Evolutionary conservation across 2,797 vertebrate genomes (phyloP).

Genomic region (Petrocephalus schoutedeni): DNA sequence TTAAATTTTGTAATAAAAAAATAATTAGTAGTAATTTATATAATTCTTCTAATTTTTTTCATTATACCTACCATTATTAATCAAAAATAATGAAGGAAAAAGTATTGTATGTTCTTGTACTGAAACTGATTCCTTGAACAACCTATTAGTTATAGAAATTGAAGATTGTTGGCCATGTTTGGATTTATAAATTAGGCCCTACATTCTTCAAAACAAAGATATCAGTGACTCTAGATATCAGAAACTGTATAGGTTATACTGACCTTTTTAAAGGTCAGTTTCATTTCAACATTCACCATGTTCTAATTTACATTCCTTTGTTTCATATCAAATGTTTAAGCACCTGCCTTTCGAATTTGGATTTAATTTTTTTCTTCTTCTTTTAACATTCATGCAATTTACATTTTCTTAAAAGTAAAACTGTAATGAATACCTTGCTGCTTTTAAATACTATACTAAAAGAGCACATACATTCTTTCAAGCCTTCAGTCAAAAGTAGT

Average conservation of each 20-base stretch:
- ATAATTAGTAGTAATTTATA: not conserved
- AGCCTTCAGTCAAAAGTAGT: not conserved
- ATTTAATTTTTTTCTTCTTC: not conserved
- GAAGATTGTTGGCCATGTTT: not conserved
- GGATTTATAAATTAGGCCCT: not conserved
- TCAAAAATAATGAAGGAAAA: not conserved
- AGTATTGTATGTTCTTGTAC: not conserved
- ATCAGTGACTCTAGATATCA: constrained; percentile 11
- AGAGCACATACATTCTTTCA: not conserved
- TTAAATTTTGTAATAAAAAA: not conserved
- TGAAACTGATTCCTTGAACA: constrained; percentile 9
- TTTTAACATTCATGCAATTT: not conserved
- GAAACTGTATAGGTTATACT: constrained; percentile 14
- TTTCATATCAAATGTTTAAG: constrained; percentile 9
- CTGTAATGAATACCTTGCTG: not conserved
- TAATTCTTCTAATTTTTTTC: not conserved
- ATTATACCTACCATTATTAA: not conserved
- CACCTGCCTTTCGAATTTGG: not conserved
- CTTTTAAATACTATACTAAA: not conserved
- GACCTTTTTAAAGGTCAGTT: constrained; percentile 14
- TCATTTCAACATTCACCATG: not conserved
- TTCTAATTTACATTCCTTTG: not conserved
- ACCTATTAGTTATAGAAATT: not conserved
- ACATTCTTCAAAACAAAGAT: constrained; percentile 1
- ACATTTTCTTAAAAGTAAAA: not conserved